Conservation (phyloP, 2,113 vertebrate species). For the Isichthys henryi region DNA sequence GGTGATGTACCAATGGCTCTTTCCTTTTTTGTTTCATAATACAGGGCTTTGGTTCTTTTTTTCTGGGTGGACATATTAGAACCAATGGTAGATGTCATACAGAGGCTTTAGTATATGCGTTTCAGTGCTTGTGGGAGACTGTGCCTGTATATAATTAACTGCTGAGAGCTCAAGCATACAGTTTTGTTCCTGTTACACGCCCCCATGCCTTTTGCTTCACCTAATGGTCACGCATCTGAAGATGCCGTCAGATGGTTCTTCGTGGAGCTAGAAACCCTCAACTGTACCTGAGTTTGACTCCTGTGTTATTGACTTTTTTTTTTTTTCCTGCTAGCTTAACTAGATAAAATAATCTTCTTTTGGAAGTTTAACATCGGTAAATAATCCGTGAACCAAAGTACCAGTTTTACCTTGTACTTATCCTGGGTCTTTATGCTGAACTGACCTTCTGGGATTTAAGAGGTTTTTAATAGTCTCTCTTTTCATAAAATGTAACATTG, state of each 20-base stretch:
- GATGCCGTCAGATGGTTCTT: not conserved
- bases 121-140: not conserved
- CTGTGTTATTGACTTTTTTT: not conserved
- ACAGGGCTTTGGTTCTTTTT: not conserved
- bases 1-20: conserved; percentile 6
- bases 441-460: not conserved
- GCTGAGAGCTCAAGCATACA: not conserved
- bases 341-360: not conserved
- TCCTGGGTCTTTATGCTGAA: not conserved
- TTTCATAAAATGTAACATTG: not conserved
- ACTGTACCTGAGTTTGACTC: not conserved
- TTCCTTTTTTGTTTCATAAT: conserved; percentile 5
- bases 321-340: not conserved
- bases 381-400: not conserved
- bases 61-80: not conserved
- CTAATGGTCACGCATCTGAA: not conserved
- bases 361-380: not conserved
- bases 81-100: not conserved
- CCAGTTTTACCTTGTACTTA: not conserved
- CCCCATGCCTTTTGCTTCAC: not conserved
- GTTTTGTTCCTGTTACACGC: not conserved
- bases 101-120: not conserved
- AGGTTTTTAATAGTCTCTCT: not conserved
- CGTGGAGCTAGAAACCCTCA: not conserved
- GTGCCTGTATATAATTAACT: not conserved